phyloP scores from a whole-genome alignment of 2,113 vertebrate species.

The Leptobrachium ailaonicum region DNA sequence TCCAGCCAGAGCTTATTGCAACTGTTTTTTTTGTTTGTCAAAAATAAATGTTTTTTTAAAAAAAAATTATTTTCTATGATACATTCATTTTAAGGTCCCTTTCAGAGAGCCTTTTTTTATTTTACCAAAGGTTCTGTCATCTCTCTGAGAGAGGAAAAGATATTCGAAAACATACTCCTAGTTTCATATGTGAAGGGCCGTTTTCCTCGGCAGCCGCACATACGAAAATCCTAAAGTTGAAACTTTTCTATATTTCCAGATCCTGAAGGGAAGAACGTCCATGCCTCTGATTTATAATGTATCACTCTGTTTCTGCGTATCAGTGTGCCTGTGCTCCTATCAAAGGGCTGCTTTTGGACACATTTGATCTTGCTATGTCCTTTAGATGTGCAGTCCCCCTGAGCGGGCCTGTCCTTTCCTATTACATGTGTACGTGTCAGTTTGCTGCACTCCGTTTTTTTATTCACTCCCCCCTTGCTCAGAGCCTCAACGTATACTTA shows the following conservation, averaged over 20 bases:
- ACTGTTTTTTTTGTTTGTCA: no score
- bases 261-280: conserved; percentile 9
- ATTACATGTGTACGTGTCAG: conserved; percentile 44
- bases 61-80: no score
- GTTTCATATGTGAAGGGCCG: no score
- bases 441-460: conserved; percentile 31
- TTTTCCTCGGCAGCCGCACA: not conserved
- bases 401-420: conserved; percentile 43
- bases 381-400: conserved; percentile 48
- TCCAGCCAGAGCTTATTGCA: no score
- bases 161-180: no score
- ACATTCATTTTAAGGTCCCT: no score
- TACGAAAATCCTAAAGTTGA: not conserved
- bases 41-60: no score
- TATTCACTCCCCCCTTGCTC: conserved; percentile 30
- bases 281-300: conserved; percentile 34
- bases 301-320: conserved; percentile 30
- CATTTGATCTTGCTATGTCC: conserved; percentile 48
- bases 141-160: no score
- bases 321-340: conserved; percentile 26
- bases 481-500: conserved; percentile 44
- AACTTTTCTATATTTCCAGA: not conserved
- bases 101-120: no score
- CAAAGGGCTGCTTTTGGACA: conserved; percentile 41
- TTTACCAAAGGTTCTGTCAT: no score